Evolutionary conservation across 1,140 invertebrate species (phyloP).

Genomic region (Cecropterus lyciades): DNA sequence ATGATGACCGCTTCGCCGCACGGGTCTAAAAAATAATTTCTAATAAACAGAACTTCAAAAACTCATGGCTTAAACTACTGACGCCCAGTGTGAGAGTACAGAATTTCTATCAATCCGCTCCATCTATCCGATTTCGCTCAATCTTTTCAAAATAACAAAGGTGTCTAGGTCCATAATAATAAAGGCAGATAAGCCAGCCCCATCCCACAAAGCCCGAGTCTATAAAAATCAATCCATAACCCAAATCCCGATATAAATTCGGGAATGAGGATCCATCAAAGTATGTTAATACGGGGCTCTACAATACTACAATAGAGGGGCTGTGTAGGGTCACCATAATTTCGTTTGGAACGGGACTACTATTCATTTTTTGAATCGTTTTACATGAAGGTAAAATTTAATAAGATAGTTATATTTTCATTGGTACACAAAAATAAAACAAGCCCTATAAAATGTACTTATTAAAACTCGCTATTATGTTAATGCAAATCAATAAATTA

Average conservation of each 20-base stretch:
- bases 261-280: constrained; percentile 33
- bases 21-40: too few species aligned
- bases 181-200: constrained; percentile 11
- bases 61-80: too few species aligned
- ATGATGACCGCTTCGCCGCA: too few species aligned
- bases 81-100: too few species aligned
- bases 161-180: constrained; percentile 12
- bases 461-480: too few species aligned
- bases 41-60: neutral
- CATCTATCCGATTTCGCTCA: constrained; percentile 2
- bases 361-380: too few species aligned
- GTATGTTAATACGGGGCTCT: constrained; percentile 25
- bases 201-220: constrained; percentile 23
- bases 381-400: too few species aligned
- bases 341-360: neutral
- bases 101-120: neutral
- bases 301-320: constrained; percentile 2
- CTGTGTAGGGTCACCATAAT: neutral
- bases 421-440: too few species aligned
- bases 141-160: constrained; percentile 14
- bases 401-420: too few species aligned
- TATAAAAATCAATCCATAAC: constrained; percentile 35
- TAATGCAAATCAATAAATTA: too few species aligned
- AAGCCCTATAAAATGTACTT: too few species aligned
- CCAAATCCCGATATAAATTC: constrained; percentile 33